phyloP scores from a whole-genome alignment of 2,888 invertebrate genomes.

The Neria commutata region DNA sequence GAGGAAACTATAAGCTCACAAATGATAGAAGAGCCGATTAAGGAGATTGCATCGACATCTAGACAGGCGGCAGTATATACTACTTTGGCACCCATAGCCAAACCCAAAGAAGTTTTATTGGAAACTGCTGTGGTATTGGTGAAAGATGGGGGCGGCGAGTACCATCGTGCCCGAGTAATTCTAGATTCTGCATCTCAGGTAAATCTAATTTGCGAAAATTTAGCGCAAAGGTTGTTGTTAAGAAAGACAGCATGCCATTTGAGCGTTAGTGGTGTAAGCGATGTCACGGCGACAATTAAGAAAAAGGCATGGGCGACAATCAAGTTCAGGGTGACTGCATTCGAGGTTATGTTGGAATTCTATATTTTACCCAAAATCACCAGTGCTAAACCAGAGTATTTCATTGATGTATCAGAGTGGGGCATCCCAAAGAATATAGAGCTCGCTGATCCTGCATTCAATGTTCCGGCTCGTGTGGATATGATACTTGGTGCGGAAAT shows the following conservation, averaged over 20 bases:
- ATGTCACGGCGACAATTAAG: background rate
- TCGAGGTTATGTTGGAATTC: no score
- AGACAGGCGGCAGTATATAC: background rate
- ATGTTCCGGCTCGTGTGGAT: slow-evolving; percentile 4
- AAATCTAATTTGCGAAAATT: background rate
- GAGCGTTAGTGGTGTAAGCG: background rate
- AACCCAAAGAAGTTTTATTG: background rate
- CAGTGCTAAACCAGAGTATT: background rate
- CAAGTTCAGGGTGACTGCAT: no score
- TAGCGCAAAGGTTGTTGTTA: background rate
- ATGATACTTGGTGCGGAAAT: slow-evolving; percentile 22
- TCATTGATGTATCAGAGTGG: slow-evolving; percentile 6
- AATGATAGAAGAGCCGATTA: no score
- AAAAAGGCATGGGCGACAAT: slow-evolving; percentile 2
- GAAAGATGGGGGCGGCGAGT: background rate
- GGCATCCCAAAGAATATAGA: background rate
- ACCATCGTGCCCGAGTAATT: background rate
- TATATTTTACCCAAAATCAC: background rate
- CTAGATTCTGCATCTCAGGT: slow-evolving; percentile 3
- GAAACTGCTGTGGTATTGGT: slow-evolving; percentile 5
- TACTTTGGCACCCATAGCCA: background rate
- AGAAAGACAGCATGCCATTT: background rate
- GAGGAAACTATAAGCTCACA: background rate
- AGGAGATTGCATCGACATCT: no score
- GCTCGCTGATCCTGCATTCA: slow-evolving; percentile 18